These are phyloP conservation scores for Acleris emargana DNA, from an alignment of 2,888 invertebrate species.

Conservation along the genomic window DNA sequence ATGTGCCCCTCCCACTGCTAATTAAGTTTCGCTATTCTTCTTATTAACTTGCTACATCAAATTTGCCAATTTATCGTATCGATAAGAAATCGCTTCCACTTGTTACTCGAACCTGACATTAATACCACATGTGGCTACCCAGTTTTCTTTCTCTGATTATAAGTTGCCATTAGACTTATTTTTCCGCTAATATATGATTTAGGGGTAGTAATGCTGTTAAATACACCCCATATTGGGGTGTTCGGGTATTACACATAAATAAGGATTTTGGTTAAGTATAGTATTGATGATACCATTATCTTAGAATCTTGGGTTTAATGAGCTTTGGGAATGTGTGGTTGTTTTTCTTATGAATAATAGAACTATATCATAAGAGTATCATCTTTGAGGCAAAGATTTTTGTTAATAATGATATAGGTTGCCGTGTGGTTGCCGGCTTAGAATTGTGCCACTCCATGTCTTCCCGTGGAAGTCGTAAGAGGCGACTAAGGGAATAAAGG, in stretches of 20 bases:
- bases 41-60: too few species aligned
- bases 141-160: slow-evolving; percentile 80
- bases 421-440: too few species aligned
- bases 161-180: slow-evolving; percentile 79
- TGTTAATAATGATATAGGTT: too few species aligned
- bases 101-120: slow-evolving; percentile 35
- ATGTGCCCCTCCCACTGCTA: too few species aligned
- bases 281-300: slow-evolving; percentile 31
- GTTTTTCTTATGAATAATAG: background rate
- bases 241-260: slow-evolving; percentile 48
- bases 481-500: too few species aligned
- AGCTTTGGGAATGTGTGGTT: slow-evolving; percentile 15
- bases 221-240: slow-evolving; percentile 45
- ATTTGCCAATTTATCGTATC: background rate
- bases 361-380: too few species aligned
- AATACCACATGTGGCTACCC: slow-evolving; percentile 61
- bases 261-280: slow-evolving; percentile 32
- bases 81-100: slow-evolving; percentile 42
- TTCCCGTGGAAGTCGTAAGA: too few species aligned
- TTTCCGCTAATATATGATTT: slow-evolving; percentile 81
- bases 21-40: too few species aligned
- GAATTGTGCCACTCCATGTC: too few species aligned
- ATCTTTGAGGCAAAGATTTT: too few species aligned
- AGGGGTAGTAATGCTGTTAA: slow-evolving; percentile 56
- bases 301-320: slow-evolving; percentile 14